Percentiles rank a stretch among this genome's conserved stretches.
Conservation (phyloP, 2,888 invertebrate species). For the Terebella lapidaria region DNA sequence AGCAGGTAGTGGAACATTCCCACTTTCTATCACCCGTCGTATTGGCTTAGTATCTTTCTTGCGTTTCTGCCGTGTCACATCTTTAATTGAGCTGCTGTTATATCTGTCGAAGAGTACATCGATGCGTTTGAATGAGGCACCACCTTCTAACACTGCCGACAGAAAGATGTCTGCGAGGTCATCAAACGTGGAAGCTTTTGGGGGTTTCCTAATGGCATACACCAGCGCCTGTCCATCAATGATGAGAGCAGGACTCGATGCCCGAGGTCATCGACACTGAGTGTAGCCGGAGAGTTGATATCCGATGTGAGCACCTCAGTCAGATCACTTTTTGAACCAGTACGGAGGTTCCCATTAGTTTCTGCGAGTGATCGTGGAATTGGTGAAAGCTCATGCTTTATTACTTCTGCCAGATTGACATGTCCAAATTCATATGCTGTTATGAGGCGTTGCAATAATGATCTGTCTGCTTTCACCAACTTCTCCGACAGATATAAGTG, state of each 20-base stretch:
- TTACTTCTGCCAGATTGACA: not conserved
- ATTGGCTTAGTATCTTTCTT: not conserved
- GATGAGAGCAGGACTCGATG: too few species aligned
- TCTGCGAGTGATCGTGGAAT: not conserved
- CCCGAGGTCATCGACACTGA: not conserved
- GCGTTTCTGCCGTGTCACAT: not conserved
- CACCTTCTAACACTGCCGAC: not conserved
- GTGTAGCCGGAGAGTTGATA: not conserved
- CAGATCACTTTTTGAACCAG: not conserved
- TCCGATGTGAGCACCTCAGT: not conserved
- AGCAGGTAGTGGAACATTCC: not conserved
- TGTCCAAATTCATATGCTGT: not conserved
- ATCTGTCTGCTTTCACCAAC: not conserved
- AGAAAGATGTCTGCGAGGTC: not conserved
- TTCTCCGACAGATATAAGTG: not conserved
- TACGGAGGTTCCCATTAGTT: not conserved
- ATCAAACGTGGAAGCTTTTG: too few species aligned
- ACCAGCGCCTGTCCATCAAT: conserved; percentile 2
- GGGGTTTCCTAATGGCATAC: too few species aligned
- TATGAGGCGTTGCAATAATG: not conserved
- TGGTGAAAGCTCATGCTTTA: not conserved
- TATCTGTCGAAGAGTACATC: not conserved
- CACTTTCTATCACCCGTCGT: not conserved
- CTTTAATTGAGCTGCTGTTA: not conserved
- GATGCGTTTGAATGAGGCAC: not conserved